Evolutionary conservation across 1,140 invertebrate species (phyloP).

Genomic region (Magallana ariakensis): DNA sequence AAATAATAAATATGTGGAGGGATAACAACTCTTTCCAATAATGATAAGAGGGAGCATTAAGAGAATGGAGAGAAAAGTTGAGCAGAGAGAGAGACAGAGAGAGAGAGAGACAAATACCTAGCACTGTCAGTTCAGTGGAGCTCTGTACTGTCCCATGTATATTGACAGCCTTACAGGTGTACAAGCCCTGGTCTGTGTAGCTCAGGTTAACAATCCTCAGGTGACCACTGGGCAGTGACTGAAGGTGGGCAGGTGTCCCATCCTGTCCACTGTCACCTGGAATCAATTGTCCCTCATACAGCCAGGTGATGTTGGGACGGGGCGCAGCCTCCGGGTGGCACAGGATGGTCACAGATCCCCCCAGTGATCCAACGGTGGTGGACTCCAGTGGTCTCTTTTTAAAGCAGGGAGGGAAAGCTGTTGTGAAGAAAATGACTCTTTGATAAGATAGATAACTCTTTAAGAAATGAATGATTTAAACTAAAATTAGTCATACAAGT

Average conservation of each 20-base stretch:
- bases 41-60: no score
- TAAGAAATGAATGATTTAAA: no score
- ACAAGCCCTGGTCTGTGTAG: slow-evolving; percentile 58
- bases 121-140: neutral
- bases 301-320: slow-evolving; percentile 88
- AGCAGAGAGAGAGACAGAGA: no score
- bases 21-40: no score
- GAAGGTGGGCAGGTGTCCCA: slow-evolving; percentile 55
- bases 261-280: slow-evolving; percentile 74
- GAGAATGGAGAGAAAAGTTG: no score
- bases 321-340: slow-evolving; percentile 97
- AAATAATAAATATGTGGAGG: no score
- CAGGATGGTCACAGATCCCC: slow-evolving; percentile 93
- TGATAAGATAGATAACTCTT: no score
- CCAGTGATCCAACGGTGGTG: slow-evolving; percentile 93
- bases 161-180: slow-evolving; percentile 66
- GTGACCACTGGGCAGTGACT: slow-evolving; percentile 67
- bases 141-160: slow-evolving; percentile 50
- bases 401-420: slow-evolving; percentile 92
- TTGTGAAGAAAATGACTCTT: no score
- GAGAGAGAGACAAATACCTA: neutral
- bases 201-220: slow-evolving; percentile 59
- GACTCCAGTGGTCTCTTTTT: slow-evolving; percentile 92
- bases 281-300: slow-evolving; percentile 91
- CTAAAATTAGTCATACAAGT: no score